A percentile compares a stretch with the other conserved stretches of the same genome.
These are phyloP conservation scores for Sesia apiformis DNA, from an alignment of 2,888 invertebrate genomes.

Conservation along the genomic window DNA sequence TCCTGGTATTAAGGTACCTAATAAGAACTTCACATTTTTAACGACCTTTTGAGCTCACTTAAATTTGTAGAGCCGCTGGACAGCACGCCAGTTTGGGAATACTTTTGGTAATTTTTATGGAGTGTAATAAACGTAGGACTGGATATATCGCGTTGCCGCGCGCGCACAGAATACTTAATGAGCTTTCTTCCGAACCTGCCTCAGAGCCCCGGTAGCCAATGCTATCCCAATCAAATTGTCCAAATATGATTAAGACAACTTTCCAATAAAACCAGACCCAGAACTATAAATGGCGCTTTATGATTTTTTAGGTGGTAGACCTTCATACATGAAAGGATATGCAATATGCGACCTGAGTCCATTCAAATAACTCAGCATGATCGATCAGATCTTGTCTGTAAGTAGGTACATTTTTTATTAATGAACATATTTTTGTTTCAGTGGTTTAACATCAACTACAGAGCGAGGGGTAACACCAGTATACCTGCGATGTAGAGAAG, in stretches of 20 bases:
- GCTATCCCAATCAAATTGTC: slow-evolving; percentile 38
- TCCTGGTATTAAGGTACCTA: too few relatives aligned
- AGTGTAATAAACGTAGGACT: slow-evolving; percentile 27
- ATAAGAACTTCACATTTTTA: too few relatives aligned
- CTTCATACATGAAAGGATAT: too few relatives aligned
- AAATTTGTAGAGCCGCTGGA: too few relatives aligned
- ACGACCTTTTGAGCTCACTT: too few relatives aligned
- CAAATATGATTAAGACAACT: slow-evolving; percentile 38
- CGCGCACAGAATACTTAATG: slow-evolving; percentile 45
- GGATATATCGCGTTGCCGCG: slow-evolving; percentile 17
- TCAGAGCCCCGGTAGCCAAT: slow-evolving; percentile 24
- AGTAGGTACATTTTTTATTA: too few relatives aligned
- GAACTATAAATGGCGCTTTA: not conserved
- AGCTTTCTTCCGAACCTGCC: slow-evolving; percentile 36
- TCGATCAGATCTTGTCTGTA: too few relatives aligned
- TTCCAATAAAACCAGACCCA: slow-evolving; percentile 11
- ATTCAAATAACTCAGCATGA: too few relatives aligned
- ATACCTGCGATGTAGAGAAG: slow-evolving; percentile 83
- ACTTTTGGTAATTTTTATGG: slow-evolving; percentile 39
- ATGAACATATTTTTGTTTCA: slow-evolving; percentile 44
- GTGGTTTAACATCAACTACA: slow-evolving; percentile 66
- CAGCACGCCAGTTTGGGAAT: not conserved
- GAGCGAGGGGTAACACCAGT: slow-evolving; percentile 83
- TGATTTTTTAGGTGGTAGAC: not conserved
- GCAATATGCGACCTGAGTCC: too few relatives aligned